Conservation (phyloP, 2,797 vertebrate species). For the Perodicticus potto region DNA sequence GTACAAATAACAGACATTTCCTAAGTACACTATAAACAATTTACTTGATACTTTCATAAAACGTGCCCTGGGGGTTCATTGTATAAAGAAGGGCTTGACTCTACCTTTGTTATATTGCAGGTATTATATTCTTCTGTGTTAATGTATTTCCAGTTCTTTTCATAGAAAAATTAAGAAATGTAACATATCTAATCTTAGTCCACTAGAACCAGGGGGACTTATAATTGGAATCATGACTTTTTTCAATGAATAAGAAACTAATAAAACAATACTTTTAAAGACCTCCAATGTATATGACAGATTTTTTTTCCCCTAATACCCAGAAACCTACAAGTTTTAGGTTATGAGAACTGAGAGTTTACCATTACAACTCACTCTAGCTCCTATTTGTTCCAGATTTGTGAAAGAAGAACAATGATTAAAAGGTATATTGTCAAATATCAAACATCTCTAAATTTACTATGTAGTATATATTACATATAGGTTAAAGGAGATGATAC, state of each 20-base stretch:
- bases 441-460: conserved; percentile 32
- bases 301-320: conserved; percentile 44
- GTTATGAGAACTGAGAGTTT: conserved; percentile 71
- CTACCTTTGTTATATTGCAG: not conserved
- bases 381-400: conserved; percentile 54
- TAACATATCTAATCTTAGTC: conserved; percentile 50
- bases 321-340: conserved; percentile 62
- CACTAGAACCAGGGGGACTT: conserved; percentile 65
- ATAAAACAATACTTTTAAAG: conserved; percentile 74
- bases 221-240: conserved; percentile 74
- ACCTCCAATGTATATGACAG: conserved; percentile 28
- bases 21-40: not conserved
- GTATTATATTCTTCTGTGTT: not conserved
- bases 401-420: conserved; percentile 57
- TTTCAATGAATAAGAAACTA: conserved; percentile 67
- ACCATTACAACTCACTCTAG: conserved; percentile 67
- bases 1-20: not conserved
- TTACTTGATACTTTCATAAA: not conserved
- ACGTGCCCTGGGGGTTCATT: not conserved
- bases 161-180: conserved; percentile 42
- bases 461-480: not conserved
- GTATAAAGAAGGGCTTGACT: not conserved
- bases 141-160: conserved; percentile 58
- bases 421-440: conserved; percentile 58
- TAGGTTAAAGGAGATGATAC: not conserved